Evolutionary conservation across 2,797 vertebrate genomes (phyloP).

Genomic region (Odontamblyopus rebecca): DNA sequence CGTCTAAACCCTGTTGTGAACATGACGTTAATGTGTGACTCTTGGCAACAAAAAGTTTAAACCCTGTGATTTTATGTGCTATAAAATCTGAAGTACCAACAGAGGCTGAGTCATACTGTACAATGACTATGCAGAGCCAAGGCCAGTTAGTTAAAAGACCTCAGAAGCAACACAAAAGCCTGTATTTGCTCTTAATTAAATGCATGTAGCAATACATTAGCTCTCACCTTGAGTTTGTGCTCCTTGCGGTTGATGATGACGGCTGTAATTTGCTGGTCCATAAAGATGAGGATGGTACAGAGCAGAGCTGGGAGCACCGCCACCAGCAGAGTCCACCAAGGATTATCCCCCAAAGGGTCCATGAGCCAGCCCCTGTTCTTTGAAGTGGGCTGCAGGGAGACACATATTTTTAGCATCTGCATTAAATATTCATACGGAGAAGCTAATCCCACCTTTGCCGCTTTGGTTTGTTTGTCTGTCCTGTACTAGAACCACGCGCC

Average conservation of each 20-base stretch:
- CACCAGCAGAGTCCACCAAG: conserved; percentile 92
- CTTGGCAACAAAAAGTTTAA: background rate
- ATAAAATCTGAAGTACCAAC: conserved; percentile 3
- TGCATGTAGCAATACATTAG: background rate
- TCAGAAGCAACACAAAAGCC: background rate
- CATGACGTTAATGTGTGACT: no score
- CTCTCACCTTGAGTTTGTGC: conserved; percentile 90
- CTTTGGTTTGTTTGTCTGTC: background rate
- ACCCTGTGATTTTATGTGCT: background rate
- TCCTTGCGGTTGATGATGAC: conserved; percentile 98
- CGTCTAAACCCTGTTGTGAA: no score
- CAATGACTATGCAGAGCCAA: background rate
- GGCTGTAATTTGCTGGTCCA: conserved; percentile 98
- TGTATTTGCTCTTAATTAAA: background rate
- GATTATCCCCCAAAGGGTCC: conserved; percentile 88
- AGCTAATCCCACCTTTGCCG: background rate
- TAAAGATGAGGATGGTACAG: conserved; percentile 96
- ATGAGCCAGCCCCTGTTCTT: conserved; percentile 92
- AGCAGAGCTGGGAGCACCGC: conserved; percentile 90
- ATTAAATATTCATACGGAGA: background rate
- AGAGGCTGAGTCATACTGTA: background rate
- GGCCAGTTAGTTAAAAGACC: background rate
- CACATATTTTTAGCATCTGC: background rate
- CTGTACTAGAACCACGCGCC: background rate
- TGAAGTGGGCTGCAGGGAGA: conserved; percentile 82